Percentiles rank a stretch among this genome's conserved stretches.
Evolutionary conservation across 2,888 invertebrate genomes (phyloP).

Genomic region (Anagyrus pseudococci): DNA sequence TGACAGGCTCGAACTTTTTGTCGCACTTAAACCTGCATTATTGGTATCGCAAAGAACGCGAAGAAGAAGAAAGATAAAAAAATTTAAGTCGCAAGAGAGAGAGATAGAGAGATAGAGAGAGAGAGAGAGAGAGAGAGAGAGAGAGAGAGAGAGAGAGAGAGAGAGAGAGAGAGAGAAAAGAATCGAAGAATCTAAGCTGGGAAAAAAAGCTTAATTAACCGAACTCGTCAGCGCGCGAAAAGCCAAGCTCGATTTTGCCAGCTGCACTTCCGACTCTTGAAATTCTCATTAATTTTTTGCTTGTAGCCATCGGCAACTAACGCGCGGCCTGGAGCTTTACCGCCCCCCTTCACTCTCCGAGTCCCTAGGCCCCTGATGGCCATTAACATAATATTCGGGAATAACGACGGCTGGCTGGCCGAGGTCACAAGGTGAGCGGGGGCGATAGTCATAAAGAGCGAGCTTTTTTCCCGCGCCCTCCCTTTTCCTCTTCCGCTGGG

Average conservation of each 20-base stretch:
- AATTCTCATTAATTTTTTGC: slow-evolving; percentile 35
- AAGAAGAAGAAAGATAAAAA: too few relatives aligned
- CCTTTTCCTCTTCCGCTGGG: neutral
- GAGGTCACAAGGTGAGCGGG: neutral
- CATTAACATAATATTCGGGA: slow-evolving; percentile 37
- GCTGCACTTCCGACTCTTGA: slow-evolving; percentile 17
- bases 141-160: too few relatives aligned
- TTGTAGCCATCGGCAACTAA: neutral
- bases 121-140: too few relatives aligned
- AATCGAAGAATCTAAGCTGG: too few relatives aligned
- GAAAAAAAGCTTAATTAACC: slow-evolving; percentile 18
- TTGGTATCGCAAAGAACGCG: too few relatives aligned
- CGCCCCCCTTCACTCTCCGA: neutral
- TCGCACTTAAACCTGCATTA: too few relatives aligned
- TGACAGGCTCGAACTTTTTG: too few relatives aligned
- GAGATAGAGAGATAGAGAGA: too few relatives aligned
- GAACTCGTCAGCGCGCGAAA: neutral
- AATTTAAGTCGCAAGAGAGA: too few relatives aligned
- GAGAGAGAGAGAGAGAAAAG: too few relatives aligned
- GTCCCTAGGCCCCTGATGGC: neutral
- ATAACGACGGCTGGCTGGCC: slow-evolving; percentile 9
- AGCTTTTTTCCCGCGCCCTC: neutral
- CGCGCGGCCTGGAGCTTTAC: neutral
- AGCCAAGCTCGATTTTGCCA: neutral
- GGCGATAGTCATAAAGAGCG: slow-evolving; percentile 9